These are phyloP conservation scores for honey bee (Apis mellifera) DNA, from an alignment of 1,140 invertebrate species.

Conservation along the genomic window Amel_HAv3.1 CM009940.2:1095501-1096000, in stretches of 20 bases:
- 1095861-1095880: too few species aligned
- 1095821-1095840: too few species aligned
- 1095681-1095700: neutral
- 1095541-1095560: slow-evolving; percentile 2
- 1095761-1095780: too few species aligned
- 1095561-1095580: neutral
- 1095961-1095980: slow-evolving; percentile 45
- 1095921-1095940: slow-evolving; percentile 1
- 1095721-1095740: neutral
- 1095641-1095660: slow-evolving; percentile 17
- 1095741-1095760: neutral
- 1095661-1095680: slow-evolving; percentile 41
- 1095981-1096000: slow-evolving; percentile 35
- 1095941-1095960: neutral
- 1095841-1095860: too few species aligned
- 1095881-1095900: too few species aligned
- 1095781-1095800: too few species aligned
- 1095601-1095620: slow-evolving; percentile 8
- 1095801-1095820: too few species aligned
- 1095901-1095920: too few species aligned
- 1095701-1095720: slow-evolving; percentile 7
- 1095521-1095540: slow-evolving; percentile 1
- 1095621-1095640: neutral
- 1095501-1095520: slow-evolving; percentile 1
- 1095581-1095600: slow-evolving; percentile 6